Evolutionary conservation across 2,888 invertebrate genomes (phyloP).

Genomic region (Mongoloraphidia duomilia): DNA sequence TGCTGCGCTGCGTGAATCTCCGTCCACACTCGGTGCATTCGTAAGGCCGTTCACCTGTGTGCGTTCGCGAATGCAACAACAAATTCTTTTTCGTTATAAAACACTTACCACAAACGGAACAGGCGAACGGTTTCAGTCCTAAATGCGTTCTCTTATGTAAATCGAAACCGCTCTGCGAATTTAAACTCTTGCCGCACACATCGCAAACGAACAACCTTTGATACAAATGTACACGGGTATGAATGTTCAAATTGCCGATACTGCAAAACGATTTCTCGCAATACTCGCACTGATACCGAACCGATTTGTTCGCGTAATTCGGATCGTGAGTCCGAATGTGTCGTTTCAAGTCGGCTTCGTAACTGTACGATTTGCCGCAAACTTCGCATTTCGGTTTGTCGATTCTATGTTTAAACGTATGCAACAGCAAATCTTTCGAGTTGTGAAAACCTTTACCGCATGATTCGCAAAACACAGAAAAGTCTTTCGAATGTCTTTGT

Average conservation of each 20-base stretch:
- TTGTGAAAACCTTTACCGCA: not conserved
- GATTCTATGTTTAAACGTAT: slow-evolving; percentile 9
- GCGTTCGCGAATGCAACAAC: slow-evolving; percentile 35
- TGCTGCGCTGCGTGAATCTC: slow-evolving; percentile 36
- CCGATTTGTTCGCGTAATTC: slow-evolving; percentile 21
- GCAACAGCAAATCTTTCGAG: not conserved
- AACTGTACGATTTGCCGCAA: slow-evolving; percentile 15
- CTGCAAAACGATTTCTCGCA: slow-evolving; percentile 22
- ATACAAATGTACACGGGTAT: not conserved
- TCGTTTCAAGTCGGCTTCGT: slow-evolving; percentile 12
- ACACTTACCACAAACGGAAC: slow-evolving; percentile 27
- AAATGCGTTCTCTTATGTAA: slow-evolving; percentile 25
- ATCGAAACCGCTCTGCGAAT: slow-evolving; percentile 10
- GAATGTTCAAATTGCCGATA: slow-evolving; percentile 23
- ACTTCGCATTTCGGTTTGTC: not conserved
- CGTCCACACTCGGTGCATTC: slow-evolving; percentile 39
- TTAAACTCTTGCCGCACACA: slow-evolving; percentile 19
- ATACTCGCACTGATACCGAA: slow-evolving; percentile 24
- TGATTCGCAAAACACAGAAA: slow-evolving; percentile 11
- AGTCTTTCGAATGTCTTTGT: not conserved
- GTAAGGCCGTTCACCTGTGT: slow-evolving; percentile 37
- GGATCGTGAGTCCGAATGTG: slow-evolving; percentile 11
- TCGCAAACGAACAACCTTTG: slow-evolving; percentile 15
- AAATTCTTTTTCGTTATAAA: slow-evolving; percentile 28
- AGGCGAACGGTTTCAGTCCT: slow-evolving; percentile 6